Evolutionary conservation across 2,113 vertebrate species (phyloP), one percentile per base, ranked within the genome.

Genomic region (Nibea albiflora): DNA sequence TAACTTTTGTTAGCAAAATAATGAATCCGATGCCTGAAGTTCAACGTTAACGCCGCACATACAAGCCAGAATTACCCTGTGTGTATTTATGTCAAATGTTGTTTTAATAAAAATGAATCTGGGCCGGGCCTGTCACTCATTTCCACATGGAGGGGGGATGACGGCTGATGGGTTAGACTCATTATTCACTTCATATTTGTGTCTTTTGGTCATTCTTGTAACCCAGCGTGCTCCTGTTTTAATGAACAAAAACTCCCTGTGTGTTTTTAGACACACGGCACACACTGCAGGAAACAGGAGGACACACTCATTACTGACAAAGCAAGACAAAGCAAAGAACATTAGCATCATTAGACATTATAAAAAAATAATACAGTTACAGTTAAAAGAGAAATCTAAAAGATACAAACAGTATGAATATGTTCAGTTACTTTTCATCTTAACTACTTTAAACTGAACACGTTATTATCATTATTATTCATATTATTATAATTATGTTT

Each of bases 121-220:
- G 50, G 16, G 11, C 11, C 1, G 2, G 2, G 15, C 8, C 19
- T 73, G 81, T 84, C 42, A 1, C 26, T 50, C 0, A 1, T 44
- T 7, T 74, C 92, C 92, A 88, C 88, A 84, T 16, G 90, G 11
- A 46, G 76, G 88, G 92, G 89, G 89, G 84, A 28, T 86, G 81
- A 80, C 63, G 85, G 79, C 80, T 76, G 78, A 56, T 62, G 47
- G 50, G 70, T 66, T 35, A 11, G 2, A 69, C 9, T 14, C 35
- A 26, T 1, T 0, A 62, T 52, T 64, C 39, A 28, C 24, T 10
- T 62, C 1, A n/a, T 49, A 63, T 53, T 2, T 57, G 11, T 66
- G 24, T 49, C 2, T 56, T 78, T 24, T 64, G 9, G 14, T 58
- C 54, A 71, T 69, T 8, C 20, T 57, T 10, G 1, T 22, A 31